Evolutionary conservation across 2,113 vertebrate species (phyloP), one percentile per base, ranked within the genome.

Genomic region (Lagopus muta): DNA sequence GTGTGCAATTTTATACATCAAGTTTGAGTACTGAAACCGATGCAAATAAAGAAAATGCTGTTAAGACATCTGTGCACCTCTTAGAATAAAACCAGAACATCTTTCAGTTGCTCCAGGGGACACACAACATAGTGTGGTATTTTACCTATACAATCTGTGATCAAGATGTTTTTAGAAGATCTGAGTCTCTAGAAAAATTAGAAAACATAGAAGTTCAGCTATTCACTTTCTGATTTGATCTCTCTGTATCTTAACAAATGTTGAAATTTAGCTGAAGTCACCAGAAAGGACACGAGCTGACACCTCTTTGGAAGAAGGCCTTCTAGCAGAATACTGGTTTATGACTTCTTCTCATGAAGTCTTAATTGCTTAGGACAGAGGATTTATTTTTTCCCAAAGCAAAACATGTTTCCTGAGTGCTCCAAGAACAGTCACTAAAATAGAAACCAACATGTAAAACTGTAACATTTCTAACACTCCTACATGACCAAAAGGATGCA

Each of bases 401-500:
- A 90, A 94, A 91, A 84, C 40, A 91, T 61, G 28, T 82, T 91
- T 91, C 34, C 62, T 2, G 6, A 93, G 74, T 89, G 58, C 79
- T 96, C 55, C 62, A 84, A 86, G 70, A 94, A 94, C 77, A 93
- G 86, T 50, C 94, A 93, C 81, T 66, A 93, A 89, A 94, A 93
- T 71, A 95, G 66, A 94, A 95, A 93, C 83, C 83, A 86, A 50
- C 61, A 91, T 92, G 84, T 73, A 86, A 79, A 96, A 82, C 84
- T 76, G 90, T 82, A 94, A 91, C 91, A 91, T 90, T 94, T 92
- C 90, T 95, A 95, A 87, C 83, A 69, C 89, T 96, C 93, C 92
- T 91, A 93, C 92, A 94, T 91, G 90, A 94, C 94, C 92, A 93
- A 95, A 96, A 93, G 84, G 92, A 91, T 96, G 90, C 90, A 94